These are phyloP conservation scores for Pseudeuparius sepicola DNA, from an alignment of 2,888 invertebrate species.

Conservation along the genomic window DNA sequence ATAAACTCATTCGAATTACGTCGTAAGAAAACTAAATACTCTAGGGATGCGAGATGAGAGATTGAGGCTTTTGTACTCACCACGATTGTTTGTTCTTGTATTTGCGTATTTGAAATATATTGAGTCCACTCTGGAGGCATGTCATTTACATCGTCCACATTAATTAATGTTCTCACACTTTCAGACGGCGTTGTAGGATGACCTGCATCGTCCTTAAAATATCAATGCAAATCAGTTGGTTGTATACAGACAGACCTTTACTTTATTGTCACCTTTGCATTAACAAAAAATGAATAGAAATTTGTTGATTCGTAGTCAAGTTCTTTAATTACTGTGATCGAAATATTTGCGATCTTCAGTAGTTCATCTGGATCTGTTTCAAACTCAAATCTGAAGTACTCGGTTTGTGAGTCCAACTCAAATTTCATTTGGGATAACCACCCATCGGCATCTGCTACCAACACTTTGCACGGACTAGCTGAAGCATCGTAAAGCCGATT, in stretches of 20 bases:
- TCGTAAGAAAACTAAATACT: no score
- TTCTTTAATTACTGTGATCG: constrained; percentile 23
- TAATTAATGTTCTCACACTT: constrained; percentile 42
- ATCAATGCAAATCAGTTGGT: no score
- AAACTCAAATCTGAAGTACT: constrained; percentile 22
- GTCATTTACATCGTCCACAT: constrained; percentile 49
- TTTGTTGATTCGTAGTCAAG: constrained; percentile 40
- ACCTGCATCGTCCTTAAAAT: constrained; percentile 37
- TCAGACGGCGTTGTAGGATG: constrained; percentile 36
- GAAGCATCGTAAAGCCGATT: constrained; percentile 19
- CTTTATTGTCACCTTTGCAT: constrained; percentile 42
- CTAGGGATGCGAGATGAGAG: no score
- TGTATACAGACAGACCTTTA: no score
- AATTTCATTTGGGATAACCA: constrained; percentile 24
- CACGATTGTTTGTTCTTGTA: constrained; percentile 42
- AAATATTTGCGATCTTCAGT: constrained; percentile 21
- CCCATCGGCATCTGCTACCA: constrained; percentile 27
- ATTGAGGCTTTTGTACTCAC: no score
- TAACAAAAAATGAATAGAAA: constrained; percentile 46
- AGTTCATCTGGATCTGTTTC: constrained; percentile 17
- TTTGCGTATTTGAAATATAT: constrained; percentile 46
- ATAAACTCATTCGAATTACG: no score
- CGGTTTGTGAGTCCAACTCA: no score
- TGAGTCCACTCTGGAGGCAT: constrained; percentile 50
- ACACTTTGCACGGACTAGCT: constrained; percentile 21